phyloP scores from a whole-genome alignment of 2,113 vertebrate genomes.

The Hydrolagus affinis region DNA sequence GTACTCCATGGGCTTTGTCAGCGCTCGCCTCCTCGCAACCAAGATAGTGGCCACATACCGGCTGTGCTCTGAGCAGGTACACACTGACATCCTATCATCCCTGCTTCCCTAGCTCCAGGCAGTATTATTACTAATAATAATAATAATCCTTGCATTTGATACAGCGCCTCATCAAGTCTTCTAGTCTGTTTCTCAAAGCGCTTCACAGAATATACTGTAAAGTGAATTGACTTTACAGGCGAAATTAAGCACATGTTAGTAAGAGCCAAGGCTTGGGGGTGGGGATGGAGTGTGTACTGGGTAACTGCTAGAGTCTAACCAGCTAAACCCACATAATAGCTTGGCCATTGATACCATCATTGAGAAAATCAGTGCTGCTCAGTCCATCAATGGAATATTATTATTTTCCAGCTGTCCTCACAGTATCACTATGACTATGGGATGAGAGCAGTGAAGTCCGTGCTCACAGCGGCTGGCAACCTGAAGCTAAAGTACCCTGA shows the following conservation, averaged over 20 bases:
- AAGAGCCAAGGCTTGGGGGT: neutral
- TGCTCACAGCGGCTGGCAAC: conserved; percentile 44
- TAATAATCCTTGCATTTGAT: too few species aligned
- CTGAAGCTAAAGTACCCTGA: conserved; percentile 48
- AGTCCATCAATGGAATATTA: conserved; percentile 40
- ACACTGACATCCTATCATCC: neutral
- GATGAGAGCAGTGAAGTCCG: conserved; percentile 44
- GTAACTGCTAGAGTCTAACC: too few species aligned
- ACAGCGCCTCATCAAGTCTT: neutral
- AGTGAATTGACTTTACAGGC: neutral
- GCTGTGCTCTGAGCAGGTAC: conserved; percentile 19
- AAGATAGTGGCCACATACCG: conserved; percentile 33
- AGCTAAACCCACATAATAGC: too few species aligned
- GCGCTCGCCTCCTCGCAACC: conserved; percentile 11
- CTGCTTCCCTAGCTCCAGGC: too few species aligned
- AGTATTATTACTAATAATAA: too few species aligned
- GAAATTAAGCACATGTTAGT: neutral
- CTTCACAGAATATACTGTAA: too few species aligned
- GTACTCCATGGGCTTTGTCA: conserved; percentile 35
- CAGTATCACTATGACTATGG: conserved; percentile 44
- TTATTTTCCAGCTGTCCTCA: conserved; percentile 39
- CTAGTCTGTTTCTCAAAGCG: neutral
- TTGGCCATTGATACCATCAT: too few species aligned
- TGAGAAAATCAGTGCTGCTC: conserved; percentile 36
- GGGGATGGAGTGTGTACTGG: neutral